Evolutionary conservation across 23 tunicate species (phyloP), one percentile per base, ranked within the genome.

Genomic region (Styela plicata): DNA sequence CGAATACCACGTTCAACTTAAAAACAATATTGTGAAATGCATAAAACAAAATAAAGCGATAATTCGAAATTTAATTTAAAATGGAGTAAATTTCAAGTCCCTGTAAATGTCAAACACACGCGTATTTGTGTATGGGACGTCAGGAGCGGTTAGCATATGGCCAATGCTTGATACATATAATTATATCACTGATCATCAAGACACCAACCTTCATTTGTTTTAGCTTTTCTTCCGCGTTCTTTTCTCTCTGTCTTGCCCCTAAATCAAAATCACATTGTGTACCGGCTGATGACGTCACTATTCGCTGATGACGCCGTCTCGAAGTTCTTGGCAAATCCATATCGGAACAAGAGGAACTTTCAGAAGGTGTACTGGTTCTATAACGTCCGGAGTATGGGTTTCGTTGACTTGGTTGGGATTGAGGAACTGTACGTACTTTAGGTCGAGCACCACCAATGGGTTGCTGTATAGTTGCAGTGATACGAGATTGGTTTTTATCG

Each of bases 221-320:
- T 67, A 76, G 64, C 66, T 1, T 76, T 5, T 76, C 81, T 29
- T 76, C 64, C 10, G 65, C 32, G 29, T 24, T 1, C 44, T 76
- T 76, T 44, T 76, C 80, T 52, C 80, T 34, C 69, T 76, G 81
- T 44, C 67, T 36, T 57, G 29, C 22, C 3, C 81, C 66, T 76
- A 19, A 29, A n/a, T 76, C 81, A 31, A 76, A 53, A 44, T 76
- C 81, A 57, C 81, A 76, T 29, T 76, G 81, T 53, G 81, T 76
- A 10, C 63, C 26, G 22, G 66, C 26, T 27, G 66, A 44, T 53
- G 81, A 76, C 64, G 81, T 76, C 31, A 53, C 35, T 36, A 32
- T 3, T 33, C 37, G 77, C 23, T 33, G 37, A 21, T 31, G 37
- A 71, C 77, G 77, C 5, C 36, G 5, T 30, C 77, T 71, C 37